phyloP scores from a whole-genome alignment of 1,140 invertebrate species.

The Caenorhabditis remanei region DNA sequence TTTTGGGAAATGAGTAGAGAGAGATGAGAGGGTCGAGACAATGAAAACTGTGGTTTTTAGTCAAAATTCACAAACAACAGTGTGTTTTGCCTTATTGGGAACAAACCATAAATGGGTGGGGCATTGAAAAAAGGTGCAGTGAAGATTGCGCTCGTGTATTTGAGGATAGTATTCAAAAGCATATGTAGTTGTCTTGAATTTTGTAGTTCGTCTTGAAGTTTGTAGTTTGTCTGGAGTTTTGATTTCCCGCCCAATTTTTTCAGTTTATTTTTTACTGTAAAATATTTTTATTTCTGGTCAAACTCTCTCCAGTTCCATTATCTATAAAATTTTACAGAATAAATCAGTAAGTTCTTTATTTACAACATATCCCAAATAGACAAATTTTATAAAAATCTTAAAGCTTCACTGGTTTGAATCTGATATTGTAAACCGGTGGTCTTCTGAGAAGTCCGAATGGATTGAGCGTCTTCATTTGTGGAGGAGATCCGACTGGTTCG shows the following conservation, averaged over 20 bases:
- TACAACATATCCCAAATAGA: neutral
- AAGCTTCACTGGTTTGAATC: conserved; percentile 1
- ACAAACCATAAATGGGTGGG: neutral
- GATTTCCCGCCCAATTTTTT: too few relatives aligned
- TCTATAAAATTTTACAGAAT: too few relatives aligned
- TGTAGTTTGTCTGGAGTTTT: too few relatives aligned
- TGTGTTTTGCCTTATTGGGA: neutral
- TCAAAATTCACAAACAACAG: neutral
- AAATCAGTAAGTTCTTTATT: neutral
- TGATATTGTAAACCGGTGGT: conserved; percentile 31
- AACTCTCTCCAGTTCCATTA: too few relatives aligned
- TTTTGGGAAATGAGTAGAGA: neutral
- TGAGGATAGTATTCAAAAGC: too few relatives aligned
- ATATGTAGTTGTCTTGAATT: too few relatives aligned
- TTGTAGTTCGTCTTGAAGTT: too few relatives aligned
- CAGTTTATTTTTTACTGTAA: too few relatives aligned
- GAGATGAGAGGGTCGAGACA: neutral
- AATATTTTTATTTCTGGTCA: too few relatives aligned
- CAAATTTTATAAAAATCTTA: neutral
- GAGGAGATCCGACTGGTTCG: neutral
- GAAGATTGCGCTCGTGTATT: too few relatives aligned
- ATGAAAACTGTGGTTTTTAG: conserved; percentile 1
- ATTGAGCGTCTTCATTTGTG: conserved; percentile 20
- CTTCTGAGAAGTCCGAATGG: conserved; percentile 28
- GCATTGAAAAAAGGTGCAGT: neutral